Conservation (phyloP, 2,888 invertebrate species). For the Dicyrtoma fusca region DNA sequence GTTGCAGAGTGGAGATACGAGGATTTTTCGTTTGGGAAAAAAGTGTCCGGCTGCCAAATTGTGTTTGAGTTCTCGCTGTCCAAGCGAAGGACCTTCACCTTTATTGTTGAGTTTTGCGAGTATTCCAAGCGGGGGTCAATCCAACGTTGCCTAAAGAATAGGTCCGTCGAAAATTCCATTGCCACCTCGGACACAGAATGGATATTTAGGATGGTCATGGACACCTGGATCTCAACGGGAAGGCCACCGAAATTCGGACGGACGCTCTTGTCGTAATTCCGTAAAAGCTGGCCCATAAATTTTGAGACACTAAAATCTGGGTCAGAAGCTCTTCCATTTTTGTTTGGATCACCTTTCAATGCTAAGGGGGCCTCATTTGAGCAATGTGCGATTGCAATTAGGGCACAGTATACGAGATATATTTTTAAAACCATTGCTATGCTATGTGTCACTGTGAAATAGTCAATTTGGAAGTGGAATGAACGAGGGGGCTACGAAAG, state of each 20-base stretch:
- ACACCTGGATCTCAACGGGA: conserved; percentile 25
- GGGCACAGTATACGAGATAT: too few relatives aligned
- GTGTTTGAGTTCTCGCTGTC: background rate
- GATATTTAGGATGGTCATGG: conserved; percentile 44
- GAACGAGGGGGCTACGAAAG: too few relatives aligned
- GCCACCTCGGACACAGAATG: conserved; percentile 47
- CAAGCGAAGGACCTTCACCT: background rate
- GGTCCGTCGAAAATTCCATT: conserved; percentile 50
- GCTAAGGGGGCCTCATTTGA: too few relatives aligned
- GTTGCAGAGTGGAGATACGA: conserved; percentile 46
- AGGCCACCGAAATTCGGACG: conserved; percentile 39
- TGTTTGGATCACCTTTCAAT: too few relatives aligned
- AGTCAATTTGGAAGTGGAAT: too few relatives aligned
- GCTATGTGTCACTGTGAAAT: too few relatives aligned
- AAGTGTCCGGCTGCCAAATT: conserved; percentile 53
- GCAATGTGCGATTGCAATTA: too few relatives aligned
- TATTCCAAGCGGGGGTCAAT: conserved; percentile 45
- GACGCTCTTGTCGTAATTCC: conserved; percentile 18
- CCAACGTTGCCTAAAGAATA: conserved; percentile 52
- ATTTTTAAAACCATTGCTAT: too few relatives aligned
- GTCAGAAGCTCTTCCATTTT: too few relatives aligned
- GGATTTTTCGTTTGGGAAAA: conserved; percentile 52
- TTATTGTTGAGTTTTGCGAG: background rate
- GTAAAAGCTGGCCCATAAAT: conserved; percentile 4
- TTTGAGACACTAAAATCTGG: too few relatives aligned